Base-by-base conservation (phyloP, 1,140 invertebrate genomes). In the Lerema accius region DNA sequence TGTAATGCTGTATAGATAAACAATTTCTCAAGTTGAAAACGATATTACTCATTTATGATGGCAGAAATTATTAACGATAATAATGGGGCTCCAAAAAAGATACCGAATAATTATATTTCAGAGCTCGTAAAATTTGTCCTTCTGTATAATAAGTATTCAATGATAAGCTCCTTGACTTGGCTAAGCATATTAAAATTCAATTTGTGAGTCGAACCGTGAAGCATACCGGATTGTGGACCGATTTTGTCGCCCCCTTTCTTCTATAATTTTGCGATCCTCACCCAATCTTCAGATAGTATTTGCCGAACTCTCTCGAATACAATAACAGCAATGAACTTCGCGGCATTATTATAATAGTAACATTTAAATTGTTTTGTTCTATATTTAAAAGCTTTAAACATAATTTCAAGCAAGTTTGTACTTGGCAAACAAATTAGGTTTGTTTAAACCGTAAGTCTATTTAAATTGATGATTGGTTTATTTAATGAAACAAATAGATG, bases 141-240 rank as follows among this genome's bases (percentile, higher is more conserved):
- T 72, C 66, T 73, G 69, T 80, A 78, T 80, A 81, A 80, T 86
- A 83, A 88, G 78, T 76, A 81, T 84, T 78, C 73, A 82, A 79
- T 82, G 80, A 80, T 82, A 82, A 86, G 83, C 82, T 82, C 71
- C 78, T 86, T 80, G 80, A 82, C 83, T 86, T 77, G 77, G 73
- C 78, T 79, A 84, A 84, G 79, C 81, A 85, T 82, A 86, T 89
- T 87, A 89, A 89, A 89, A 87, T 89, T 89, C 84, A 89, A 89
- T 89, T 86, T 87, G 84, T 79, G 78, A 76, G 60, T 80, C 78
- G 73, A 82, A 79, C 84, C 83, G 80, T 86, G 80, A 86, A 86
- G 78, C 78, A 84, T 80, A 84, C 82, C 78, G 76, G 84, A 86
- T 86, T 86, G 82, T 85, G 71, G 66, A 76, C 76, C 79, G 83